Evolutionary conservation across 2,888 invertebrate genomes (phyloP), one percentile per base, ranked within the genome.

Genomic region (Mythimna pallens): DNA sequence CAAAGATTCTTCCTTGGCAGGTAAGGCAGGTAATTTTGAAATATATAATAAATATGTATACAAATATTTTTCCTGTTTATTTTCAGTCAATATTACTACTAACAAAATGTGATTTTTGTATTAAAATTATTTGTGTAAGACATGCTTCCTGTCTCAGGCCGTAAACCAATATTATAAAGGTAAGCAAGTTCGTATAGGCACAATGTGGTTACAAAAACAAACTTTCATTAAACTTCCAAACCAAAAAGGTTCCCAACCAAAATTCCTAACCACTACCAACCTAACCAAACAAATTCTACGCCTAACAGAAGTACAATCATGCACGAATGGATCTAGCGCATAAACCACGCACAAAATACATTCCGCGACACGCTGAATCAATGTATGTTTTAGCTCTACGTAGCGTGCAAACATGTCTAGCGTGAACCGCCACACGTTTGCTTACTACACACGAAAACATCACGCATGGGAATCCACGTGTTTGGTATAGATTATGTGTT

Each of bases 391-490:
- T 58, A 57, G 62, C 50, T 59, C 76, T 61, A 36, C 72, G 62
- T 58, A 57, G 65, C 66, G 66, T 63, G 62, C 52, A 73, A 77
- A 77, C 62, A 78, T 57, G 78, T 66, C 79, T 66, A 58, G 22
- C 78, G 63, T 73, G 73, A 63, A 58, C 65, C 54, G 34, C 64
- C 55, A 50, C 59, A 22, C 71, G 59, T 52, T 52, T 9, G 50
- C 50, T 8, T 54, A 47, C 36, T 30, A 54, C 65, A 73, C 43
- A 43, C 65, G 50, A 54, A 72, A 62, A 65, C 78, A 78, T 65
- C 65, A 73, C 62, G 73, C 78, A 52, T 78, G 65, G 58, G 71
- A 61, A n/a, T 55, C n/a, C 34, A 22, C 12, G 43, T 58, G 62
- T 58, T 63, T 50, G 22, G 25, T 72, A 62, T 57, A 72, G 62